Conservation (phyloP, 2,113 vertebrate genomes). For the Monopterus albus region DNA sequence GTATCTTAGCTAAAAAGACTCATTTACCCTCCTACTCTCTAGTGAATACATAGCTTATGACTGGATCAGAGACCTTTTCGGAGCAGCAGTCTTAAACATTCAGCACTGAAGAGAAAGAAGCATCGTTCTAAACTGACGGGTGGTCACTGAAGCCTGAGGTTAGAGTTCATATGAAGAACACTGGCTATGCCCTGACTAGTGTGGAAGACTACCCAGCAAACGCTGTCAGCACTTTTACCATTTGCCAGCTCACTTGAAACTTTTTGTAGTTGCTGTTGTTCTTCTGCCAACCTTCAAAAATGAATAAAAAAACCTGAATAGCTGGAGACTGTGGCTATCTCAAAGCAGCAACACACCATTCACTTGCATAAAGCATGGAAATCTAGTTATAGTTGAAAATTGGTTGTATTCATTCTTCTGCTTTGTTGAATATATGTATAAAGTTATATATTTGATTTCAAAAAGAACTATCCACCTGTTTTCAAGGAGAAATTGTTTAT, state of each 20-base stretch:
- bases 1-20: neutral
- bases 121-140: constrained; percentile 56
- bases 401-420: neutral
- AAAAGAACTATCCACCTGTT: neutral
- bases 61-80: constrained; percentile 46
- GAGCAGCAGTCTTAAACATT: constrained; percentile 38
- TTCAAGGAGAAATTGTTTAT: neutral
- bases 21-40: constrained; percentile 16
- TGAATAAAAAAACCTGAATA: constrained; percentile 7
- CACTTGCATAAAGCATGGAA: constrained; percentile 4
- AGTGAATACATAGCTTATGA: constrained; percentile 44
- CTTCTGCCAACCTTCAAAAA: constrained; percentile 6
- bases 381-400: constrained; percentile 14
- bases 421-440: neutral
- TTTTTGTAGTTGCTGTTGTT: constrained; percentile 18
- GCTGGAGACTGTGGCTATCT: constrained; percentile 9
- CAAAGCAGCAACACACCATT: constrained; percentile 11
- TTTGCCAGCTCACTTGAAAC: constrained; percentile 19
- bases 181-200: constrained; percentile 18
- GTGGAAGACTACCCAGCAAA: constrained; percentile 9
- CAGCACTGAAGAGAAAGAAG: constrained; percentile 20
- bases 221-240: constrained; percentile 15
- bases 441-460: neutral
- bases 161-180: constrained; percentile 27
- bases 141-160: constrained; percentile 47